These are phyloP conservation scores for Bubo scandiacus DNA, from an alignment of 2,113 vertebrate species.

Conservation along the genomic window DNA sequence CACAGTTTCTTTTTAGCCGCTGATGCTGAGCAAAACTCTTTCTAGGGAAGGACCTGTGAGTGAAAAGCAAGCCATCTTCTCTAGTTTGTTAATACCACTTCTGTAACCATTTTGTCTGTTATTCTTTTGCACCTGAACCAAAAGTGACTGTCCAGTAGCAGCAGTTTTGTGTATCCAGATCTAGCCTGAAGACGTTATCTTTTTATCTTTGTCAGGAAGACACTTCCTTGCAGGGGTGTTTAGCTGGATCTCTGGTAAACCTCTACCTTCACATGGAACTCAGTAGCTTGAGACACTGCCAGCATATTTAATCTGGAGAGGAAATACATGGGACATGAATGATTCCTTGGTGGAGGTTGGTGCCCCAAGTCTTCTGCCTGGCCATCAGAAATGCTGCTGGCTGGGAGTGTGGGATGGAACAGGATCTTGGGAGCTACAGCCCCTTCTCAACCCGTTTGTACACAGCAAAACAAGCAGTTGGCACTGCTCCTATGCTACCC, in stretches of 20 bases:
- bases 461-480: neutral
- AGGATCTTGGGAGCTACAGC: neutral
- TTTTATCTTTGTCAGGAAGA: neutral
- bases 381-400: neutral
- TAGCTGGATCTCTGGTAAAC: neutral
- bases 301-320: neutral
- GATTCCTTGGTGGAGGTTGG: neutral
- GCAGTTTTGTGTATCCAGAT: neutral
- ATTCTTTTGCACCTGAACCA: neutral
- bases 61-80: neutral
- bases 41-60: neutral
- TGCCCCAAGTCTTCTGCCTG: neutral
- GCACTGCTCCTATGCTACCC: neutral
- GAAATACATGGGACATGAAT: neutral
- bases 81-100: neutral
- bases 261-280: neutral
- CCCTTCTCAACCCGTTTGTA: neutral
- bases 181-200: neutral
- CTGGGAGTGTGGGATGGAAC: accelerated
- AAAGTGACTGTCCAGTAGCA: neutral
- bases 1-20: neutral
- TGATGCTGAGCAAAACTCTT: neutral
- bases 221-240: neutral
- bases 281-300: neutral
- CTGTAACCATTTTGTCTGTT: neutral